phyloP scores from a whole-genome alignment of 1,140 invertebrate species.

The Tetraneura akinire region DNA sequence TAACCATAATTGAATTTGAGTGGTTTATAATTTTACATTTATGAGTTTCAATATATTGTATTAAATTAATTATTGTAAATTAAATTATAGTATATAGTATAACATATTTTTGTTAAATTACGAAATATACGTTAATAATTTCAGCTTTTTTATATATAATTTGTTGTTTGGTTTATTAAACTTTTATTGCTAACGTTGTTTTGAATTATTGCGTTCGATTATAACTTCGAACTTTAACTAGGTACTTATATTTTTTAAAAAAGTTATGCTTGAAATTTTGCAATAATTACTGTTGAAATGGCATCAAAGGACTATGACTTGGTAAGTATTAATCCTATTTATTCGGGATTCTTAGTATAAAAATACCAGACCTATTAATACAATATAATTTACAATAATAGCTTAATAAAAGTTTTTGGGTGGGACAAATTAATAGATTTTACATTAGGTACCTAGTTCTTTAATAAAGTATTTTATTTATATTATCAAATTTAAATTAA shows the following conservation, averaged over 20 bases:
- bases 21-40: not conserved
- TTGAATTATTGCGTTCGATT: not conserved
- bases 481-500: no score
- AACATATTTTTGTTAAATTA: no score
- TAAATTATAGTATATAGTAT: no score
- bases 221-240: not conserved
- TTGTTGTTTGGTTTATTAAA: not conserved
- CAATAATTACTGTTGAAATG: constrained; percentile 13
- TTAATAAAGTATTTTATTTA: no score
- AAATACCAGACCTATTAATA: not conserved
- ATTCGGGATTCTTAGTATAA: not conserved
- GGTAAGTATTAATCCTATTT: constrained; percentile 36
- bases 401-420: constrained; percentile 39
- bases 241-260: not conserved
- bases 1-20: no score
- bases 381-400: not conserved
- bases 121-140: not conserved
- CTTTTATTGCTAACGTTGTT: not conserved
- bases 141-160: not conserved
- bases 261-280: constrained; percentile 6
- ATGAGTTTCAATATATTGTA: no score
- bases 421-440: not conserved
- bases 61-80: no score
- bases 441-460: no score
- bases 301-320: constrained; percentile 32